Base-by-base conservation (phyloP, 2,888 invertebrate genomes). In the Girardia tigrina region DNA sequence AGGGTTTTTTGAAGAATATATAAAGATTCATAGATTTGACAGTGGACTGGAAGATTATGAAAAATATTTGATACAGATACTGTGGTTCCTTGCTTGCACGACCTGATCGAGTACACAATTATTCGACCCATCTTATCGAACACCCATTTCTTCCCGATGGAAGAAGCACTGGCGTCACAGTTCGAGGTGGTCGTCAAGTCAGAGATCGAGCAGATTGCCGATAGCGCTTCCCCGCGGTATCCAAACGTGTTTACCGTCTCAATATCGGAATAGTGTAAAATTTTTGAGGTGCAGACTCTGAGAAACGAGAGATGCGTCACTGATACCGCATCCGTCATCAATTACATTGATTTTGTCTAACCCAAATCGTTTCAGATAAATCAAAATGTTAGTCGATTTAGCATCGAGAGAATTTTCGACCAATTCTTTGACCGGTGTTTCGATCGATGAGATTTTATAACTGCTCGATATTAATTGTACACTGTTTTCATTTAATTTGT, bases 361-460 rank as follows among this genome's bases (percentile, higher is more conserved):
- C 0, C 98, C 98, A 86, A 90, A 89, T 80, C 95, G 91, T 81
- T 89, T 89, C 23, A 83, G 75, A 79, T 81, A 81, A 4, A 83
- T 77, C 28, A 82, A 88, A 79, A 98, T 88, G 78, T 87, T 88
- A 0, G 90, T 91, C 20, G 95, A 92, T 23, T 90, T 90, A 28
- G 97, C 95, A 87, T 98, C 98, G 70, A 98, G 86, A 36, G 93
- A 89, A 84, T 98, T 98, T 86, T 98, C 98, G 0, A 98, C 89
- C 56, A 98, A 86, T 85, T 98, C 98, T 84, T 98, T 97, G 0
- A 97, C 89, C 28, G 94, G 95, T 73, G 90, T 89, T 12, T 91
- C 90, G 79, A 97, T 85, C 80, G 89, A 92, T 26, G 94, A 80
- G 2, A 87, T 84, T 42, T 86, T 86, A 79, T 86, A 84, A 1